Percentiles rank a stretch among this genome's conserved stretches.
These are phyloP conservation scores for Nannoperca obscura DNA, from an alignment of 2,797 vertebrate genomes.

Conservation along the genomic window DNA sequence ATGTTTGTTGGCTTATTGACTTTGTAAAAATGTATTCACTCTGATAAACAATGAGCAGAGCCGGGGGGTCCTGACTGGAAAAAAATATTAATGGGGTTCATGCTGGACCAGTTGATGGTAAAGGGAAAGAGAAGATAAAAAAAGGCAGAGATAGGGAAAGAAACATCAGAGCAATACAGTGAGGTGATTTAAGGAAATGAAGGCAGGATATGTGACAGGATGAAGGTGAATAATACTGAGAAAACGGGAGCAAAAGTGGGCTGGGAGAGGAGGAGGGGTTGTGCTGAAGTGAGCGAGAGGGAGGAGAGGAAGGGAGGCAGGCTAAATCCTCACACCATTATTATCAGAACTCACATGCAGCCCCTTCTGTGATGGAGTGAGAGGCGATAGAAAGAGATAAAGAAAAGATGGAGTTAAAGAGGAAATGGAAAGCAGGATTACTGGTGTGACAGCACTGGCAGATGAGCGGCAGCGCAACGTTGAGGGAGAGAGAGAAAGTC, in stretches of 20 bases:
- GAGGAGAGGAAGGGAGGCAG: constrained; percentile 76
- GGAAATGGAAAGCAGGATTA: constrained; percentile 77
- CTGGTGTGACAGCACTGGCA: constrained; percentile 68
- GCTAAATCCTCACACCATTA: constrained; percentile 85
- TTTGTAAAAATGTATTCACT: constrained; percentile 36
- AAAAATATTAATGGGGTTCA: constrained; percentile 38
- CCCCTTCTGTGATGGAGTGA: constrained; percentile 80
- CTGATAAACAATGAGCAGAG: constrained; percentile 37
- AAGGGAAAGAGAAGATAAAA: neutral
- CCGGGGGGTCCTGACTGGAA: constrained; percentile 22
- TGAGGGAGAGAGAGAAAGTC: constrained; percentile 58
- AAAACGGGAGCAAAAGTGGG: constrained; percentile 70
- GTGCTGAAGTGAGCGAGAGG: constrained; percentile 74
- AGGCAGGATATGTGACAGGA: constrained; percentile 56
- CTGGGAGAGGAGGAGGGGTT: constrained; percentile 71
- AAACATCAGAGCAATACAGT: constrained; percentile 17
- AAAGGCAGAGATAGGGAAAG: neutral
- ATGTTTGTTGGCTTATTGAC: constrained; percentile 22
- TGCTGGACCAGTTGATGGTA: constrained; percentile 57
- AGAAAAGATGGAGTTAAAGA: constrained; percentile 75
- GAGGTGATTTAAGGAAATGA: constrained; percentile 50
- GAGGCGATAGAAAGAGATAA: constrained; percentile 72
- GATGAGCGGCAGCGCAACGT: constrained; percentile 57
- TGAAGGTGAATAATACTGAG: constrained; percentile 68
- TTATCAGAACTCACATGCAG: constrained; percentile 83